Percentiles rank a stretch among this genome's conserved stretches.
These are phyloP conservation scores for Muscicapa adusta DNA, from an alignment of 2,113 vertebrate genomes.

Conservation along the genomic window DNA sequence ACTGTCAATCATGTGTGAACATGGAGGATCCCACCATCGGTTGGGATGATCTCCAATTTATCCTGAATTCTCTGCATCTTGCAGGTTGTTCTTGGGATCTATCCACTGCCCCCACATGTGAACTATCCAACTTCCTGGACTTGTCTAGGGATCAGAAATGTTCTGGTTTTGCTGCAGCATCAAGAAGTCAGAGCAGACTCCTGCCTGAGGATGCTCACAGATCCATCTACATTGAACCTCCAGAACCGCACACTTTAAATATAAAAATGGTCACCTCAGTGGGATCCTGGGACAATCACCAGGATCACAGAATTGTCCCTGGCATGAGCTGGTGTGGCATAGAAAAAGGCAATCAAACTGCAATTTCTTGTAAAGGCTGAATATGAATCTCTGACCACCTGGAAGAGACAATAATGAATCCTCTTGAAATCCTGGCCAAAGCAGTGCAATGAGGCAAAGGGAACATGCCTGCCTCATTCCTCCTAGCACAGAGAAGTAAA, in stretches of 20 bases:
- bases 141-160: background rate
- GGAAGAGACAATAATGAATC: background rate
- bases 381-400: background rate
- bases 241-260: background rate
- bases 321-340: background rate
- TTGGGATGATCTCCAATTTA: background rate
- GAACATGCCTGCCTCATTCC: background rate
- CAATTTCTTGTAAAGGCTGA: background rate
- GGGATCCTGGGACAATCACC: background rate
- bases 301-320: background rate
- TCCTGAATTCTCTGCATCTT: background rate
- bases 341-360: background rate
- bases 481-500: background rate
- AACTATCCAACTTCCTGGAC: background rate
- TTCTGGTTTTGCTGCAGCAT: background rate
- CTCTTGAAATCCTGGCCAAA: background rate
- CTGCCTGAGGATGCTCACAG: background rate
- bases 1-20: background rate
- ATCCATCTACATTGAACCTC: background rate
- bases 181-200: background rate
- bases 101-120: accelerated
- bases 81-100: background rate
- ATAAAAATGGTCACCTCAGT: background rate
- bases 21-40: accelerated
- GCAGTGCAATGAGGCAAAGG: background rate